phyloP scores from a whole-genome alignment of 2,797 vertebrate species.

The Ceryle rudis region DNA sequence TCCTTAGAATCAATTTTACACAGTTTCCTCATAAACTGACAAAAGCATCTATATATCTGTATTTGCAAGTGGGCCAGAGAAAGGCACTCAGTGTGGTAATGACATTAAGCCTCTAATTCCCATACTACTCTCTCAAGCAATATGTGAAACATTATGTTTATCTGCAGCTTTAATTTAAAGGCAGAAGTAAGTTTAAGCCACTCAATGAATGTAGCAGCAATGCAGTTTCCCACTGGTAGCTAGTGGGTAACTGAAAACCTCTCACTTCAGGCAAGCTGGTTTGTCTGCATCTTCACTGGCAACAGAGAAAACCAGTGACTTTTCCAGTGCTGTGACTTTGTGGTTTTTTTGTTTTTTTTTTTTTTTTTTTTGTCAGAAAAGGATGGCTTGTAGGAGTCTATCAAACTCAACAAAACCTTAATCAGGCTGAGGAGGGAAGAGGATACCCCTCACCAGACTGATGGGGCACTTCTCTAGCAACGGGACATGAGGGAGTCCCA shows the following conservation, averaged over 20 bases:
- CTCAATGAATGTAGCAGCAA: neutral
- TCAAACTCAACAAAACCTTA: neutral
- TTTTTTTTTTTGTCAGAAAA: neutral
- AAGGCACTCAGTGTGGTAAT: neutral
- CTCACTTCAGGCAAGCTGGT: neutral
- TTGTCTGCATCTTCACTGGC: neutral
- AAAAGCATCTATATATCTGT: constrained; percentile 1
- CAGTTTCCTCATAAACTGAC: neutral
- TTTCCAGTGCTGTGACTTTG: neutral
- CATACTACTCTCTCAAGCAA: neutral
- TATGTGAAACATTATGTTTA: neutral
- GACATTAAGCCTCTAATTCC: neutral
- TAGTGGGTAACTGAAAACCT: neutral
- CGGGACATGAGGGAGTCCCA: neutral
- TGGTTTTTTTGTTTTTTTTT: neutral
- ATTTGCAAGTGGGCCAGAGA: neutral
- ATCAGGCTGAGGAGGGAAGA: neutral
- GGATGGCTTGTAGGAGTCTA: neutral
- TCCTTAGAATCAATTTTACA: constrained; percentile 42
- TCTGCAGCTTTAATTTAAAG: constrained; percentile 20
- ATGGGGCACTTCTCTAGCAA: neutral
- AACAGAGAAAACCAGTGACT: neutral
- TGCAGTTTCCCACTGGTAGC: neutral
- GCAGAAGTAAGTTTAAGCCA: neutral
- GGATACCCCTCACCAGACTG: neutral